Percentiles rank a stretch among this genome's conserved stretches.
These are phyloP conservation scores for Dipodomys ordii DNA, from an alignment of 2,113 vertebrate species.

Conservation along the genomic window DNA sequence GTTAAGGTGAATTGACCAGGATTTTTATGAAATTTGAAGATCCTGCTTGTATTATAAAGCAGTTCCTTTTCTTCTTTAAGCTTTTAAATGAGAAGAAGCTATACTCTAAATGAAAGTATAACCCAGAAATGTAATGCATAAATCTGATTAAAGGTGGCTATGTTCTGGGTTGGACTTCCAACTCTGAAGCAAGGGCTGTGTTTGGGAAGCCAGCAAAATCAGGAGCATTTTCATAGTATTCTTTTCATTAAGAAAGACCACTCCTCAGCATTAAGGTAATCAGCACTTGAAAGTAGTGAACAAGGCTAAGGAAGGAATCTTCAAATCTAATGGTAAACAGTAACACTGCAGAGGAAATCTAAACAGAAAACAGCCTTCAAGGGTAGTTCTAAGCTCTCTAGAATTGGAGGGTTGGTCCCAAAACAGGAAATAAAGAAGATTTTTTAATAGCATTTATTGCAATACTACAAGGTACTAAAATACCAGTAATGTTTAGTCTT, in stretches of 20 bases:
- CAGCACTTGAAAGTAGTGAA: not conserved
- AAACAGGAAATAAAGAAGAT: not conserved
- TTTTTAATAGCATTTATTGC: not conserved
- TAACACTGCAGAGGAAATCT: not conserved
- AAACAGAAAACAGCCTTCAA: not conserved
- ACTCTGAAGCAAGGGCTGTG: not conserved
- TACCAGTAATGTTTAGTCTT: not conserved
- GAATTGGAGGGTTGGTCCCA: not conserved
- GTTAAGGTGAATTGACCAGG: not conserved
- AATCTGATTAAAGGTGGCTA: not conserved
- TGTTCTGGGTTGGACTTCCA: not conserved
- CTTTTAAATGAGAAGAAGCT: slow-evolving; percentile 2
- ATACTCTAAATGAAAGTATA: not conserved
- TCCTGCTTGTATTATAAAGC: slow-evolving; percentile 2
- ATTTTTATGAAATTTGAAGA: not conserved
- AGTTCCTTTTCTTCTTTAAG: not conserved
- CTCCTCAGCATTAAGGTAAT: not conserved
- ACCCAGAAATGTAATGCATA: not conserved
- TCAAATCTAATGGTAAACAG: not conserved
- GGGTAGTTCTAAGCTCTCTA: not conserved
- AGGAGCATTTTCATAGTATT: not conserved
- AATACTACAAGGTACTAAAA: not conserved
- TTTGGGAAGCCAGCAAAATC: not conserved
- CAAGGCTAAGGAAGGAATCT: not conserved
- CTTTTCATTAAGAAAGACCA: not conserved